Percentiles rank a stretch among this genome's conserved stretches.
phyloP scores from a whole-genome alignment of 1,140 invertebrate species.

The Diprion similis region DNA sequence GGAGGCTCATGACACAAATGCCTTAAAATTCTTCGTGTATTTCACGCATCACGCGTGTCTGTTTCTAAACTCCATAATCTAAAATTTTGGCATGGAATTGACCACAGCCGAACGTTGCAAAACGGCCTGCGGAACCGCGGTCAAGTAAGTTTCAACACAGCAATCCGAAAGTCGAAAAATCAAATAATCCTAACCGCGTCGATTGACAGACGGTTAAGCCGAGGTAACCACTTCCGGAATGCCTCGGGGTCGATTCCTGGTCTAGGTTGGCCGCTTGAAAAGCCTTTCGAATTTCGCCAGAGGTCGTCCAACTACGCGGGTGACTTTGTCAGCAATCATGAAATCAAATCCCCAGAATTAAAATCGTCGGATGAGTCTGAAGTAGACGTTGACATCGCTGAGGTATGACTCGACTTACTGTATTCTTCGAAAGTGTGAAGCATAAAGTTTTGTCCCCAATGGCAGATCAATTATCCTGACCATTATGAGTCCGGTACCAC shows the following conservation, averaged over 20 bases:
- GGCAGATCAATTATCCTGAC: not conserved
- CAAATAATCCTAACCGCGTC: not conserved
- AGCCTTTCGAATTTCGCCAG: not conserved
- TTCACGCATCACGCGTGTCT: no score
- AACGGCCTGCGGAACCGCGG: not conserved
- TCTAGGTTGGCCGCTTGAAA: not conserved
- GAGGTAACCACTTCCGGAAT: not conserved
- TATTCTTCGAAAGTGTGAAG: no score
- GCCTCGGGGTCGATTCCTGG: not conserved
- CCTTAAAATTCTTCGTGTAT: no score
- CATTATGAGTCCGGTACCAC: not conserved
- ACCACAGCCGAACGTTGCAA: not conserved
- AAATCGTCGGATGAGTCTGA: not conserved
- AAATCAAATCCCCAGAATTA: not conserved
- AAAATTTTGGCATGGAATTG: no score
- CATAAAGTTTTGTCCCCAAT: no score
- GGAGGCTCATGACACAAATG: no score
- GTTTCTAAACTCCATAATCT: no score
- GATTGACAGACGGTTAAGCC: not conserved
- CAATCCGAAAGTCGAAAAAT: not conserved
- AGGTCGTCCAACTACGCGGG: not conserved
- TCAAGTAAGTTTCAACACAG: not conserved
- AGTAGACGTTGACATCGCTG: not conserved
- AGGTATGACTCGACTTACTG: no score
- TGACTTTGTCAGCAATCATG: not conserved